Percentiles rank a stretch among this genome's conserved stretches.
phyloP scores from a whole-genome alignment of 2,113 vertebrate genomes.

The Regulus satrapa region DNA sequence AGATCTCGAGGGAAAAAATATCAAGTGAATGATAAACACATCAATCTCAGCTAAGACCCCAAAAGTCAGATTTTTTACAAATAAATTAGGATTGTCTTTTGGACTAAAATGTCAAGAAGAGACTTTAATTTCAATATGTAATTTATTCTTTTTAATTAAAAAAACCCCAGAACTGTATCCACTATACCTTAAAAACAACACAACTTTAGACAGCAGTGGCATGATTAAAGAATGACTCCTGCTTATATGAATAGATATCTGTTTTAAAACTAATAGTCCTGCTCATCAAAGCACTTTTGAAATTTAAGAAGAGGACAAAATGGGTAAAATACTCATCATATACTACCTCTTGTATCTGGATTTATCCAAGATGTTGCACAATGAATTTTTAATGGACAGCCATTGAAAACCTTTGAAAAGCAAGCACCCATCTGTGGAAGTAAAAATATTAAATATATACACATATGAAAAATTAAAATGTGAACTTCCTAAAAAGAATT shows the following conservation, averaged over 20 bases:
- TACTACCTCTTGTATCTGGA: slow-evolving; percentile 93
- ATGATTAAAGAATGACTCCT: not conserved
- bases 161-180: not conserved
- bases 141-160: not conserved
- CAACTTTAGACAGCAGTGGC: not conserved
- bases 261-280: not conserved
- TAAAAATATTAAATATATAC: not conserved
- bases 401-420: slow-evolving; percentile 99
- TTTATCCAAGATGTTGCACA: slow-evolving; percentile 99
- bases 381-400: slow-evolving; percentile 96
- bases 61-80: not conserved
- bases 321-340: not conserved
- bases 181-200: not conserved
- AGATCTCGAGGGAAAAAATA: not conserved
- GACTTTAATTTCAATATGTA: not conserved
- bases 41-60: not conserved
- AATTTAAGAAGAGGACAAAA: not conserved
- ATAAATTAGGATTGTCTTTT: not conserved
- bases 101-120: not conserved
- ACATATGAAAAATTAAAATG: not conserved
- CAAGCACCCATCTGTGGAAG: slow-evolving; percentile 92
- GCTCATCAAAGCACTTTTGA: not conserved
- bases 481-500: not conserved
- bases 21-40: not conserved
- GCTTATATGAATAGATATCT: not conserved